These are phyloP conservation scores for Papilio polyxenes DNA, from an alignment of 1,140 invertebrate genomes.

Conservation along the genomic window DNA sequence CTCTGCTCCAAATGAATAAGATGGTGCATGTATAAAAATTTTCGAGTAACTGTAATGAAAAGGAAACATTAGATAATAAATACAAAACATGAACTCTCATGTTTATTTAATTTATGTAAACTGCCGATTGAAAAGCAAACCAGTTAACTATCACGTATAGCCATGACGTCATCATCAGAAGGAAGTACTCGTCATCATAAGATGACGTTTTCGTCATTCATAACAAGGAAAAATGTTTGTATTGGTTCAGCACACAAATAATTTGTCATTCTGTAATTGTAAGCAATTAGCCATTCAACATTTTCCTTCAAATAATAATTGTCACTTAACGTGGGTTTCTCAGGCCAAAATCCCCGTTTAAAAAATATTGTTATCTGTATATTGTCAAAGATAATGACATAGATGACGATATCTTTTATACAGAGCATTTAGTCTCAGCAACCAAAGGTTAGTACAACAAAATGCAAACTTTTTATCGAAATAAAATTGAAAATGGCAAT, in stretches of 20 bases:
- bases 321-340: neutral
- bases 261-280: neutral
- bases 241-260: neutral
- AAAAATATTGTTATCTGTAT: no score
- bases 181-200: neutral
- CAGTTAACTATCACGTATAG: neutral
- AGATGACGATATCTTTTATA: no score
- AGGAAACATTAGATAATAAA: neutral
- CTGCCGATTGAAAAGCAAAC: constrained; percentile 24
- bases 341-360: no score
- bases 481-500: no score
- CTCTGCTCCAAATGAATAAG: no score
- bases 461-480: no score
- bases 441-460: no score
- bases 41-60: neutral
- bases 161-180: constrained; percentile 2
- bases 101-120: constrained; percentile 20
- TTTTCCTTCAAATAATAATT: neutral
- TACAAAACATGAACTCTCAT: neutral
- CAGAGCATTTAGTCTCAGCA: no score
- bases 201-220: constrained; percentile 20
- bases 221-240: constrained; percentile 8
- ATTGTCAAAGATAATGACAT: no score
- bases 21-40: no score
- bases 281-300: constrained; percentile 18